Conservation (phyloP, 2,888 invertebrate genomes). For the Drosophila emarginata region DNA sequence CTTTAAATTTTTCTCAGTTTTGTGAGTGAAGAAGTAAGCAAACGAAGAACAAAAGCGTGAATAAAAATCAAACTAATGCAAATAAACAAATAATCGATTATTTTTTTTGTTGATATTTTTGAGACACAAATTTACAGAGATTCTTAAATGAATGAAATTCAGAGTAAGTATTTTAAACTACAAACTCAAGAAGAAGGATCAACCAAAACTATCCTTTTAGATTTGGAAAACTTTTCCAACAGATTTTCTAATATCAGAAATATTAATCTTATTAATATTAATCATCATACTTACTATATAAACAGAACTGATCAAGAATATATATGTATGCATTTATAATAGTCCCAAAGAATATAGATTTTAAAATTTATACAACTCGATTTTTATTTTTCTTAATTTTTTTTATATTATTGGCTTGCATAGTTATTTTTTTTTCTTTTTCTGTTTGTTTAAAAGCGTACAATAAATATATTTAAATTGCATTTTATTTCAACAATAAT, state of each 20-base stretch:
- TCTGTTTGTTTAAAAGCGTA: slow-evolving; percentile 7
- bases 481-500: slow-evolving; percentile 42
- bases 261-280: no score
- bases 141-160: neutral
- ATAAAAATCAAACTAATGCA: slow-evolving; percentile 58
- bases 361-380: slow-evolving; percentile 1
- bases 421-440: slow-evolving; percentile 1
- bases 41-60: slow-evolving; percentile 54
- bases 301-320: neutral
- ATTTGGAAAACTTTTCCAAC: neutral
- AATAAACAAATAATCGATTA: slow-evolving; percentile 11
- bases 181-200: no score
- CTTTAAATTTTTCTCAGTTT: slow-evolving; percentile 3
- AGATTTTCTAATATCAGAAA: neutral
- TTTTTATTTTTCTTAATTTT: neutral
- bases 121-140: neutral
- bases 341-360: neutral
- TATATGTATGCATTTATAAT: no score
- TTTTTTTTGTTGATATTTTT: neutral
- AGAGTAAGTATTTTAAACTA: slow-evolving; percentile 5
- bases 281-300: no score
- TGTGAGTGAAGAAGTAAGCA: slow-evolving; percentile 49
- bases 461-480: slow-evolving; percentile 23
- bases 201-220: no score
- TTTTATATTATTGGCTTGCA: neutral